Evolutionary conservation across 2,113 vertebrate genomes (phyloP).

Genomic region (Macaca mulatta): DNA sequence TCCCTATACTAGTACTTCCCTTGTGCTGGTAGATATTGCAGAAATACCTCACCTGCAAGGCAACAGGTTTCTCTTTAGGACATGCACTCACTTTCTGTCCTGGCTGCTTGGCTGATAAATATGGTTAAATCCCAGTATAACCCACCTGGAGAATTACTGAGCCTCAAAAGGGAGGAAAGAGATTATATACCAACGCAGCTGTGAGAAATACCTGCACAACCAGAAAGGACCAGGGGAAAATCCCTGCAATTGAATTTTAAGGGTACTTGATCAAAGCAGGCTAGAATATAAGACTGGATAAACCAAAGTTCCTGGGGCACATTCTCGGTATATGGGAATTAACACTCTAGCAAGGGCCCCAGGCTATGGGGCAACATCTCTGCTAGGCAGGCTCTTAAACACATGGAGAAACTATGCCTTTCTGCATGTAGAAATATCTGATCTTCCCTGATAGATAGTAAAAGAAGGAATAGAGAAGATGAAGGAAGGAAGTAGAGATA

Average conservation of each 20-base stretch:
- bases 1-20: not conserved
- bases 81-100: not conserved
- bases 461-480: not conserved
- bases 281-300: not conserved
- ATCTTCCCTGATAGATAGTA: not conserved
- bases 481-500: not conserved
- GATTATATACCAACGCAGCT: not conserved
- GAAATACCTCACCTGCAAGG: not conserved
- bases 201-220: not conserved
- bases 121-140: not conserved
- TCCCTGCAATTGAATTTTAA: not conserved
- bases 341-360: not conserved
- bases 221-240: too few relatives aligned
- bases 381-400: not conserved
- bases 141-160: not conserved
- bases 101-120: not conserved
- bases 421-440: not conserved
- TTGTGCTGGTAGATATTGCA: not conserved
- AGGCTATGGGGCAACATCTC: not conserved
- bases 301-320: not conserved
- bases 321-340: not conserved
- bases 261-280: not conserved
- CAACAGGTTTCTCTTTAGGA: not conserved
- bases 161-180: not conserved
- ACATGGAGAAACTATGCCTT: not conserved